phyloP scores from a whole-genome alignment of 2,113 vertebrate species.

The Channa argus region DNA sequence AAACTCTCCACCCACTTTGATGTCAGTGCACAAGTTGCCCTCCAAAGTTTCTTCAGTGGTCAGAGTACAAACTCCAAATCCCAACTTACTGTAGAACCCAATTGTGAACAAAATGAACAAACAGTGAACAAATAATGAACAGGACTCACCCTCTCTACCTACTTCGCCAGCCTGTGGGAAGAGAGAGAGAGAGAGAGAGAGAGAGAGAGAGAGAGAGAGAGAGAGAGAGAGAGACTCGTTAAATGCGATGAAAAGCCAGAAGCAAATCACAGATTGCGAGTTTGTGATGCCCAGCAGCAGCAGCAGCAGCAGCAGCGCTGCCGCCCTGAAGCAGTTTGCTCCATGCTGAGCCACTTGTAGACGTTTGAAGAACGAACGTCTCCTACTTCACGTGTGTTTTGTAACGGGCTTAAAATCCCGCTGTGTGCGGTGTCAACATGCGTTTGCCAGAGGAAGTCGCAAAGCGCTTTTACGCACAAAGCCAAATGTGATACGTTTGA shows the following conservation, averaged over 20 bases:
- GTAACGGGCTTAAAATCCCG: constrained; percentile 43
- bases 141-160: constrained; percentile 81
- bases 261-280: constrained; percentile 20
- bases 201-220: not conserved
- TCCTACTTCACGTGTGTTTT: constrained; percentile 48
- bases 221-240: constrained; percentile 37
- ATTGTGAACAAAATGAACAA: constrained; percentile 13
- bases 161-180: constrained; percentile 79
- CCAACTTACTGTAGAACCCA: not conserved
- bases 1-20: constrained; percentile 69
- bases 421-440: constrained; percentile 58
- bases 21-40: constrained; percentile 38
- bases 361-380: constrained; percentile 32
- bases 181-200: constrained; percentile 1
- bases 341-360: constrained; percentile 12
- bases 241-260: constrained; percentile 16
- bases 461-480: constrained; percentile 18
- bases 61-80: not conserved
- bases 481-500: not conserved
- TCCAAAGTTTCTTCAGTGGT: constrained; percentile 17
- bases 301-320: constrained; percentile 5
- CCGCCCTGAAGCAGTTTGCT: constrained; percentile 20
- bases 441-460: constrained; percentile 44
- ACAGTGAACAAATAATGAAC: constrained; percentile 16
- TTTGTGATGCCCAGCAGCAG: constrained; percentile 38